Percentiles rank a stretch among this genome's conserved stretches.
Conservation (phyloP, 1,140 invertebrate genomes). For the Mya arenaria region DNA sequence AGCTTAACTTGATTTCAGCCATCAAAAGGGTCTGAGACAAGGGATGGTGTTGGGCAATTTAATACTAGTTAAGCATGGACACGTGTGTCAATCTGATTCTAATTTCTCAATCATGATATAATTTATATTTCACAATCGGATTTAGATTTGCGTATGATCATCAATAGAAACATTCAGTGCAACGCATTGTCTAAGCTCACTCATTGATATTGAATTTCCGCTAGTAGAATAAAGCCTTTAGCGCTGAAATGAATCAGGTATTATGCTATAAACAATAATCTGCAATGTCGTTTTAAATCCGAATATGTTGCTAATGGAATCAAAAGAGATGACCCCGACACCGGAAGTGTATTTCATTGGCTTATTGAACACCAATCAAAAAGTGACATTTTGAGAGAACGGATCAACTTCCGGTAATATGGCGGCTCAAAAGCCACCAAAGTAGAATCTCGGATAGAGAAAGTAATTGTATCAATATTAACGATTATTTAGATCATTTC, state of each 20-base stretch:
- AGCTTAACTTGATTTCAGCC: too few species aligned
- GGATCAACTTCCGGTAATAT: constrained; percentile 34
- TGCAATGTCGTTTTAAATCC: constrained; percentile 26
- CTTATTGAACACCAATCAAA: constrained; percentile 33
- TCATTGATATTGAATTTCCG: constrained; percentile 53
- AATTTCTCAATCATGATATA: constrained; percentile 24
- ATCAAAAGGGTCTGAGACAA: too few species aligned
- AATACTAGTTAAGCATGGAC: too few species aligned
- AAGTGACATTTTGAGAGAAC: constrained; percentile 6
- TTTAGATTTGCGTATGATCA: constrained; percentile 27
- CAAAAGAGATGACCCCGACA: constrained; percentile 17
- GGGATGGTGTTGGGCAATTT: too few species aligned
- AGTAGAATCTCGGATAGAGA: not conserved
- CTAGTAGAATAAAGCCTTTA: not conserved
- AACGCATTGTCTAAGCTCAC: not conserved
- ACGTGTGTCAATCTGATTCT: constrained; percentile 26
- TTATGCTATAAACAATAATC: constrained; percentile 43
- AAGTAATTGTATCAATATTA: too few species aligned
- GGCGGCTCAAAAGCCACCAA: constrained; percentile 23
- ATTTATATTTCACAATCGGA: constrained; percentile 28
- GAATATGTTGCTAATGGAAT: constrained; percentile 10
- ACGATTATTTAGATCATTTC: too few species aligned
- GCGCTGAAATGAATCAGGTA: not conserved
- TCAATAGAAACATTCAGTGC: constrained; percentile 16
- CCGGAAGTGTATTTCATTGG: constrained; percentile 51